Conservation (phyloP, 2,113 vertebrate genomes). For the Chlamydotis undulata region DNA sequence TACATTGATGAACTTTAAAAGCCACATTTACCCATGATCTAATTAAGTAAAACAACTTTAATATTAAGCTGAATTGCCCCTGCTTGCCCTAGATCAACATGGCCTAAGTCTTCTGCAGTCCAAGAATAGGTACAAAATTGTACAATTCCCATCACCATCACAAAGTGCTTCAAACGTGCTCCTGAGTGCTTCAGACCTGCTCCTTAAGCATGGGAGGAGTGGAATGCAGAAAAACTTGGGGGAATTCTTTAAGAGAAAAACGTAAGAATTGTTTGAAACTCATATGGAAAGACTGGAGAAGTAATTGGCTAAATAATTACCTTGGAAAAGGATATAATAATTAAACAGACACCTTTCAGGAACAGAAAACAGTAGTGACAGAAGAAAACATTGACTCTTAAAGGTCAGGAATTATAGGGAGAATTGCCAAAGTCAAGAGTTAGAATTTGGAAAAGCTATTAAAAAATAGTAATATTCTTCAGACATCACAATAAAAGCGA, state of each 20-base stretch:
- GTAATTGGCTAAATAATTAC: neutral
- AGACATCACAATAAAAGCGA: neutral
- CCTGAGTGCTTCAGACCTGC: neutral
- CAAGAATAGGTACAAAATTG: neutral
- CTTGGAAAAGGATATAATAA: neutral
- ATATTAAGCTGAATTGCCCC: neutral
- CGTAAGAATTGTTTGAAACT: neutral
- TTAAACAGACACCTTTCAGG: neutral
- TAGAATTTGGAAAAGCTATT: conserved; percentile 20
- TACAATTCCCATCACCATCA: neutral
- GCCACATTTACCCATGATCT: neutral
- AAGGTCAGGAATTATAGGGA: neutral
- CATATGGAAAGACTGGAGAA: neutral
- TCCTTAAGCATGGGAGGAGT: neutral
- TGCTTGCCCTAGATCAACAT: neutral
- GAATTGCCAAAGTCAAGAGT: neutral
- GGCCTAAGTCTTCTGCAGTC: neutral
- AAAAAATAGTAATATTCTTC: neutral
- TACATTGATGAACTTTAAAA: neutral
- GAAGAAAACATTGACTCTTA: neutral
- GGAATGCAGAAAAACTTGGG: neutral
- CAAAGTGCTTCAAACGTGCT: neutral
- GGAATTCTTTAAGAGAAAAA: conserved; percentile 3
- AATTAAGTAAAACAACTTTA: neutral
- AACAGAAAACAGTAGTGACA: neutral